Evolutionary conservation across 2,113 vertebrate species (phyloP).

Genomic region (Candoia aspera): DNA sequence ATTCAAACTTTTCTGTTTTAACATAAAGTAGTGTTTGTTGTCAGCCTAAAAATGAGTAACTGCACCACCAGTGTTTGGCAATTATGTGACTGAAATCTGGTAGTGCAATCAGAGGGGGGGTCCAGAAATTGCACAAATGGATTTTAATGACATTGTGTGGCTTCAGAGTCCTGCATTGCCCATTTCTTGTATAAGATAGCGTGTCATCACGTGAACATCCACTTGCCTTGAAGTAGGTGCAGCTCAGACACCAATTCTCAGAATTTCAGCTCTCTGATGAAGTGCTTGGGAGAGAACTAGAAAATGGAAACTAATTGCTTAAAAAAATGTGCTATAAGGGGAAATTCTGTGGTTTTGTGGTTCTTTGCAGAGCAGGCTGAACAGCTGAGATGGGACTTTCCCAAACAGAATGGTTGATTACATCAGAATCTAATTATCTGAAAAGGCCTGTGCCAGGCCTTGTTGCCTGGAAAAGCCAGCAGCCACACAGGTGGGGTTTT

Average conservation of each 20-base stretch:
- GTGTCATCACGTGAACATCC: neutral
- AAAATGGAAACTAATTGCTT: conserved; percentile 56
- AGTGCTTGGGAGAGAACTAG: conserved; percentile 21
- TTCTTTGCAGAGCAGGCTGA: conserved; percentile 30
- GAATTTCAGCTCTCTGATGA: neutral
- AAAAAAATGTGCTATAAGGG: conserved; percentile 36
- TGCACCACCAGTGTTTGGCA: neutral
- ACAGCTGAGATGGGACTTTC: conserved; percentile 53
- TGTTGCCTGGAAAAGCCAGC: neutral
- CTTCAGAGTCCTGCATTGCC: neutral
- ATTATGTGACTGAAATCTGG: neutral
- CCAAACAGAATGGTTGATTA: conserved; percentile 5
- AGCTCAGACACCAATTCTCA: neutral
- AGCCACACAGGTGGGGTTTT: accelerated
- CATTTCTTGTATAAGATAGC: neutral
- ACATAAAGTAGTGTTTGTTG: neutral
- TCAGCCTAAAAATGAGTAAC: neutral
- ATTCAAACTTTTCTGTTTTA: neutral
- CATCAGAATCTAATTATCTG: conserved; percentile 31
- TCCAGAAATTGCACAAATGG: neutral
- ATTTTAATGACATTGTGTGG: neutral
- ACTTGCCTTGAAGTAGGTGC: neutral
- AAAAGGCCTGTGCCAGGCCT: conserved; percentile 14
- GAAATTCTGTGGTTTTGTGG: conserved; percentile 27
- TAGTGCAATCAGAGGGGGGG: neutral